These are phyloP conservation scores for Harpagifer antarcticus DNA, from an alignment of 2,797 vertebrate species.

Conservation along the genomic window DNA sequence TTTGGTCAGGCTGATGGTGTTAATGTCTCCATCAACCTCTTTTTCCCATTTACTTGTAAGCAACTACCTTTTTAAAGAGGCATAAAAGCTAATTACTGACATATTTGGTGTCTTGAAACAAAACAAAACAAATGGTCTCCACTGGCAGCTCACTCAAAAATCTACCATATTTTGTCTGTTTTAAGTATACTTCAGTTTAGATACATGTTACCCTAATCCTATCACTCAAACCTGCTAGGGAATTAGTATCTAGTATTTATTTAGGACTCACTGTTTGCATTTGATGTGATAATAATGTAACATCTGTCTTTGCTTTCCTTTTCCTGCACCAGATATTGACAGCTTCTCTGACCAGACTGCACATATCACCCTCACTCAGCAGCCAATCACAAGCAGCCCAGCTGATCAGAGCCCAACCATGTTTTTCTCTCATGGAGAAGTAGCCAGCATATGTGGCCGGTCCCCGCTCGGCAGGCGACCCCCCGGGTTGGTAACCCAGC, in stretches of 20 bases:
- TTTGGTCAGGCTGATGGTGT: too few species aligned
- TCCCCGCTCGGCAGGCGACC: slow-evolving; percentile 87
- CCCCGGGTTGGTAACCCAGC: slow-evolving; percentile 92
- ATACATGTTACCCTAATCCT: not conserved
- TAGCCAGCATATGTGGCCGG: slow-evolving; percentile 85
- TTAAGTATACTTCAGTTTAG: not conserved
- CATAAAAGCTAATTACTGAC: too few species aligned
- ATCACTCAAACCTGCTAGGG: not conserved
- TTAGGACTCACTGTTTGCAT: not conserved
- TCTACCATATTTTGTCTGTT: not conserved
- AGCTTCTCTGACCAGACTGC: slow-evolving; percentile 91
- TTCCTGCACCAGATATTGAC: slow-evolving; percentile 88
- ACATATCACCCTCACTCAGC: slow-evolving; percentile 77
- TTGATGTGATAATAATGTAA: slow-evolving; percentile 12
- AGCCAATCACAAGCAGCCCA: slow-evolving; percentile 91
- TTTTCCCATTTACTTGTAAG: too few species aligned
- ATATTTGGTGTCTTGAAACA: too few species aligned
- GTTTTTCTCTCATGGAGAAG: slow-evolving; percentile 89
- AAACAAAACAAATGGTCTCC: not conserved
- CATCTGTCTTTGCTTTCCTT: slow-evolving; percentile 19
- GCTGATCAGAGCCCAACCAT: slow-evolving; percentile 91
- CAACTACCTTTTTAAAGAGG: too few species aligned
- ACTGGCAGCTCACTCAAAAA: not conserved
- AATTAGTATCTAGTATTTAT: not conserved
- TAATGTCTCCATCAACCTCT: too few species aligned